Evolutionary conservation across 2,797 vertebrate species (phyloP).

Genomic region (Thunnus albacares): DNA sequence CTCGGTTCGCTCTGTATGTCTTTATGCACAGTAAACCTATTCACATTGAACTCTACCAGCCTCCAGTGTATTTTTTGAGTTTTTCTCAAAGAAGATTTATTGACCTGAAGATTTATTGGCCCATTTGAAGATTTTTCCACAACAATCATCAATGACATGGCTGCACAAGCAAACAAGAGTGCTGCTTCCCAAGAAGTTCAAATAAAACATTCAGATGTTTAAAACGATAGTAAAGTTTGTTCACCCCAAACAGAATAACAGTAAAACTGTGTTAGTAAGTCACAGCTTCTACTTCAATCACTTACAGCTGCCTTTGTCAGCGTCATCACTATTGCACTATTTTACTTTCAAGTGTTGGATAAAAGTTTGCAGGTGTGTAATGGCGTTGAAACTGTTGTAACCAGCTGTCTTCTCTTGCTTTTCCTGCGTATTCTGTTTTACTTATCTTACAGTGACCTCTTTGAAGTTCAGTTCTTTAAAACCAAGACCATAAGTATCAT

Average conservation of each 20-base stretch:
- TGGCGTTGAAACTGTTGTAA: conserved; percentile 45
- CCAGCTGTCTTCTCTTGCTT: conserved; percentile 17
- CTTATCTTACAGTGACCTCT: conserved; percentile 29
- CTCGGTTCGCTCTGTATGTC: too few species aligned
- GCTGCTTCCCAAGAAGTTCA: not conserved
- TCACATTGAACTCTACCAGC: too few species aligned
- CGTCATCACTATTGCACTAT: not conserved
- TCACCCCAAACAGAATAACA: conserved; percentile 1
- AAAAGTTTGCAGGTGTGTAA: conserved; percentile 55
- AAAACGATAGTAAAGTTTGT: not conserved
- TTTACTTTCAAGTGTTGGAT: conserved; percentile 48
- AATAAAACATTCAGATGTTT: not conserved
- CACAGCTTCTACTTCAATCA: not conserved
- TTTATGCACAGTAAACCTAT: too few species aligned
- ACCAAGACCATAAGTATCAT: not conserved
- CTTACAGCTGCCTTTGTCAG: conserved; percentile 27
- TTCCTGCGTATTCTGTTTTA: conserved; percentile 20
- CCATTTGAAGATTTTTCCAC: too few species aligned
- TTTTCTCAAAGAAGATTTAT: too few species aligned
- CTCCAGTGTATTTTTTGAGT: too few species aligned
- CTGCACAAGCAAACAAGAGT: not conserved
- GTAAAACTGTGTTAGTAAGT: not conserved
- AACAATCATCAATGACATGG: not conserved
- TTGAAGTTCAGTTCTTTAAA: conserved; percentile 49
- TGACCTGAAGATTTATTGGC: too few species aligned